Evolutionary conservation across 2,797 vertebrate species (phyloP).

Genomic region (Siniperca undulata): DNA sequence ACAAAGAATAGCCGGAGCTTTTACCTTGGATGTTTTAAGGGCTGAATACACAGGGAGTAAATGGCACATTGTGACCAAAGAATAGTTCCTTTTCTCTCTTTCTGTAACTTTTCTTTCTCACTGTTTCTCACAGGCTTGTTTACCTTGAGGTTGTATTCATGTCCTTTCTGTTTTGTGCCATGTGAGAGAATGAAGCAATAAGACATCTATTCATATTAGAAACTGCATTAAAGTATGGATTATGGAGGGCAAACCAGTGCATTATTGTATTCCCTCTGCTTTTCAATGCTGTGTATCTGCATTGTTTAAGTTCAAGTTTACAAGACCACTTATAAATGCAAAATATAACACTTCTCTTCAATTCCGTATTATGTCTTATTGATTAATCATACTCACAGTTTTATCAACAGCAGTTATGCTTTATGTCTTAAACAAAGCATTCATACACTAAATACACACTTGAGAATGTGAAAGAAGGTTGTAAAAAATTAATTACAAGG

Average conservation of each 20-base stretch:
- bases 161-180: conserved; percentile 16
- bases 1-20: conserved; percentile 37
- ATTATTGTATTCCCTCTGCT: conserved; percentile 4
- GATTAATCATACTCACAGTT: conserved; percentile 23
- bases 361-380: neutral
- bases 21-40: conserved; percentile 56
- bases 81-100: conserved; percentile 28
- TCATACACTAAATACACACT: conserved; percentile 39
- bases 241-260: conserved; percentile 24
- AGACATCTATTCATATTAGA: conserved; percentile 11
- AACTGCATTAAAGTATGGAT: neutral
- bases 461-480: conserved; percentile 39
- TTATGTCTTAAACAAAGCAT: conserved; percentile 41
- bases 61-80: conserved; percentile 35
- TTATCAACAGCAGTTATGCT: conserved; percentile 16
- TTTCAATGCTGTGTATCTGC: conserved; percentile 1
- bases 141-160: conserved; percentile 17
- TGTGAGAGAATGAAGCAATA: conserved; percentile 36
- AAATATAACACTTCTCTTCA: conserved; percentile 24
- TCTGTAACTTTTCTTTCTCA: conserved; percentile 27
- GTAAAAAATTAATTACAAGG: conserved; percentile 52
- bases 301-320: conserved; percentile 18
- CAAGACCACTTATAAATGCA: conserved; percentile 14
- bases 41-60: conserved; percentile 19
- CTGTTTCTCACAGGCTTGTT: conserved; percentile 26